phyloP scores from a whole-genome alignment of 2,113 vertebrate species.

The Pluvialis apricaria region DNA sequence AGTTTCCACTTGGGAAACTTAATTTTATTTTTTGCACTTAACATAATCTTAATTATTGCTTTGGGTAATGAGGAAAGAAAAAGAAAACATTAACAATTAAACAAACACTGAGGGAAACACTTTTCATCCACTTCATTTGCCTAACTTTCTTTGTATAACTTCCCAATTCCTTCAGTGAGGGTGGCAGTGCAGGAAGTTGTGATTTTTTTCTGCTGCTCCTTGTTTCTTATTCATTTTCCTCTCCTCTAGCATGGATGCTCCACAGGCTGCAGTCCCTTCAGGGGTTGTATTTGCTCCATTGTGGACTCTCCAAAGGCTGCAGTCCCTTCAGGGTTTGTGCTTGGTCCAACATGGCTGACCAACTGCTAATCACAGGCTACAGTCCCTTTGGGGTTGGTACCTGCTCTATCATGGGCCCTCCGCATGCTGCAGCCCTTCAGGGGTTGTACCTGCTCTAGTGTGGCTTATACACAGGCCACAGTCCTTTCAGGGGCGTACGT shows the following conservation, averaged over 20 bases:
- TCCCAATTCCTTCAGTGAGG: neutral
- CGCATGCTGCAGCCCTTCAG: neutral
- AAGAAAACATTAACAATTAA: neutral
- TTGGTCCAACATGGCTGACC: neutral
- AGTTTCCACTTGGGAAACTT: neutral
- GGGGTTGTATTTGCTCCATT: neutral
- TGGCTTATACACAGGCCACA: neutral
- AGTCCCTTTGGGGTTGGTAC: neutral
- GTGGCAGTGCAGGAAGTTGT: neutral
- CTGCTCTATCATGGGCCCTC: neutral
- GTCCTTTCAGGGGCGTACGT: neutral
- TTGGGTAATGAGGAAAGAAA: neutral
- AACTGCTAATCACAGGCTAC: too few relatives aligned
- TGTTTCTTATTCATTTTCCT: neutral
- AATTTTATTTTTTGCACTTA: neutral
- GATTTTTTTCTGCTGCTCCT: neutral
- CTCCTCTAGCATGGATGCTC: neutral
- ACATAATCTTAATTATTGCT: neutral
- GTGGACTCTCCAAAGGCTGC: neutral
- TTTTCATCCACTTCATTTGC: neutral
- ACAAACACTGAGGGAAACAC: neutral
- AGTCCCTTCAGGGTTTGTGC: neutral
- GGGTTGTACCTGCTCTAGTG: neutral
- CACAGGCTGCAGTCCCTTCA: neutral
- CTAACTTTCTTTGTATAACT: neutral